A percentile compares a stretch with the other conserved stretches of the same genome.
Conservation (phyloP, 2,888 invertebrate genomes). For the Auanema sp. region DNA sequence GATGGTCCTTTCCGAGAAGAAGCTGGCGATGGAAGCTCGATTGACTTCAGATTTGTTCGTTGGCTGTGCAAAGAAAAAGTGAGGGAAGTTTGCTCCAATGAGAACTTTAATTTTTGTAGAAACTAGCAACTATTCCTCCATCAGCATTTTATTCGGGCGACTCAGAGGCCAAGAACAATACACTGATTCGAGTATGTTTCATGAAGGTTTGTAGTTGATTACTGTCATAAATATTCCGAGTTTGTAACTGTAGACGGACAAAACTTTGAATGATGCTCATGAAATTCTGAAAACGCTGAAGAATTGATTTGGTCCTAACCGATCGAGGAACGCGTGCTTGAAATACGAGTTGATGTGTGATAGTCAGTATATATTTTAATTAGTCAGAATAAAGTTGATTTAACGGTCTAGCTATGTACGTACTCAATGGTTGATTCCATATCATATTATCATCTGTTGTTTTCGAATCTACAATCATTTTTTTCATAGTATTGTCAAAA, state of each 20-base stretch:
- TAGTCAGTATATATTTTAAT: neutral
- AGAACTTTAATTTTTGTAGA: constrained; percentile 67
- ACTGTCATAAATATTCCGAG: neutral
- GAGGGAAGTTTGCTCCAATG: neutral
- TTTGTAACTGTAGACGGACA: constrained; percentile 41
- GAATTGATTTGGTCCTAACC: neutral
- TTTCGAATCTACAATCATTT: neutral
- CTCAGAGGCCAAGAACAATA: constrained; percentile 40
- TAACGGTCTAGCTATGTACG: too few species aligned
- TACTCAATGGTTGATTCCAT: too few species aligned
- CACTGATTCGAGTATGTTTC: constrained; percentile 58
- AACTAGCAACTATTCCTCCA: constrained; percentile 89
- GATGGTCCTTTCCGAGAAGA: constrained; percentile 65
- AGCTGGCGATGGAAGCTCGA: constrained; percentile 60
- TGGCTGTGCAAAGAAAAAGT: constrained; percentile 86
- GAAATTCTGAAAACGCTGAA: constrained; percentile 39
- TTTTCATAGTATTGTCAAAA: constrained; percentile 1
- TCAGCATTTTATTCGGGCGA: constrained; percentile 82
- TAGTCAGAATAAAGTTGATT: too few species aligned
- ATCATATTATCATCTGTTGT: neutral
- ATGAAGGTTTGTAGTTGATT: constrained; percentile 46
- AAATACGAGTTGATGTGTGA: neutral
- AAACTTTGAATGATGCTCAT: constrained; percentile 54
- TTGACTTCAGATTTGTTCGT: constrained; percentile 88
- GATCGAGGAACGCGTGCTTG: too few species aligned